phyloP scores from a whole-genome alignment of 2,113 vertebrate genomes.

The Phrynosoma blainvillii region DNA sequence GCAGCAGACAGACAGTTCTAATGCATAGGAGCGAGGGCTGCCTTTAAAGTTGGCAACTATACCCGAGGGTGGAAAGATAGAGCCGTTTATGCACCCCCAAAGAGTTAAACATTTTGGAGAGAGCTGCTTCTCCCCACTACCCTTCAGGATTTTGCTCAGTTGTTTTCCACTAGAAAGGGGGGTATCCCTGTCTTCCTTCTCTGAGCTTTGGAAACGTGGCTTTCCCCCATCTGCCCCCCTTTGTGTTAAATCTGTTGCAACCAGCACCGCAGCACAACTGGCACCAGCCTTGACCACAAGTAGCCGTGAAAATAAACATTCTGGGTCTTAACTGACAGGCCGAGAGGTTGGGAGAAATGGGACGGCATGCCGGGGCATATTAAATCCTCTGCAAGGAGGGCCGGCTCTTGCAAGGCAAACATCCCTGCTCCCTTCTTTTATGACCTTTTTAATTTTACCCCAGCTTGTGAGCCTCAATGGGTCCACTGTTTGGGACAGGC shows the following conservation, averaged over 20 bases:
- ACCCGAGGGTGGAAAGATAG: too few species aligned
- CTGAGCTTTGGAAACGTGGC: constrained; percentile 53
- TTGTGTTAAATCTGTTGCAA: constrained; percentile 59
- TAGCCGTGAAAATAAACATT: constrained; percentile 76
- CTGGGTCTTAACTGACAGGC: constrained; percentile 67
- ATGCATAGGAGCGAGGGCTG: too few species aligned
- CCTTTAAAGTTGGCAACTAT: too few species aligned
- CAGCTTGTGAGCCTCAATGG: constrained; percentile 56
- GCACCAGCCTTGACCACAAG: constrained; percentile 77
- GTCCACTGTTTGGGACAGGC: constrained; percentile 59
- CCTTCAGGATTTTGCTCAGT: constrained; percentile 57
- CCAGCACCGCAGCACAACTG: constrained; percentile 60
- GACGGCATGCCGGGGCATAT: constrained; percentile 56
- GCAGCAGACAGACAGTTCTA: too few species aligned
- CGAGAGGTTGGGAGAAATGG: constrained; percentile 61
- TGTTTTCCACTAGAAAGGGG: constrained; percentile 62
- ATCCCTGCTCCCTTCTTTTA: neutral
- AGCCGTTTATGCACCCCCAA: neutral
- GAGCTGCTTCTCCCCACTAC: neutral
- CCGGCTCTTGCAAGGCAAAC: constrained; percentile 56
- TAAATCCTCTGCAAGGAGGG: constrained; percentile 50
- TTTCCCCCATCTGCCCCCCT: constrained; percentile 16
- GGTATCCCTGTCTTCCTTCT: constrained; percentile 61
- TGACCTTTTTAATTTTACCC: neutral
- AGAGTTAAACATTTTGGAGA: constrained; percentile 50